Base-by-base conservation (phyloP, 1,140 invertebrate species). In the Drosophila ambigua region DNA sequence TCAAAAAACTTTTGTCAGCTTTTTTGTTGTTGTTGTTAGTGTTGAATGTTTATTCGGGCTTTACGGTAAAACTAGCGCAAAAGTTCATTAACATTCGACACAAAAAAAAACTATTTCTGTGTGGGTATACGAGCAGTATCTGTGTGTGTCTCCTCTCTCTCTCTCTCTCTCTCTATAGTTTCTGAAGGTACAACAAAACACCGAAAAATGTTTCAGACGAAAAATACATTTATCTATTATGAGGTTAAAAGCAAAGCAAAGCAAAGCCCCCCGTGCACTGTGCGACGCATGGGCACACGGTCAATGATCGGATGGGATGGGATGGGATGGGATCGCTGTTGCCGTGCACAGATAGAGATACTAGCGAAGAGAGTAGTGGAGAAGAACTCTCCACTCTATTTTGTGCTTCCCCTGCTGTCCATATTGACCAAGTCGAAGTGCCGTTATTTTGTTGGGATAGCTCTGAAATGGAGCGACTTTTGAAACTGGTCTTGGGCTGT, bases 61-160 rank as follows among this genome's bases (percentile, higher is more conserved):
- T 63, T 60, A 55, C 78, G 35, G 62, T 82, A 78, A 82, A 87
- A 82, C 75, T 88, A 75, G 83, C 83, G 72, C 83, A 88, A 88
- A 87, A 88, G 83, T 88, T 88, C 83, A 88, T 88, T 88, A 88
- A 88, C 83, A 88, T 88, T 88, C 84, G 79, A 89, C 84, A 88
- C 84, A 82, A 90, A 75, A 89, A 28, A 28, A 28, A 77, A 90
- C 75, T 90, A 90, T 90, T 90, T 84, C 66, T 49, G 75, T 64
- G 51, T 48, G 65, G 51, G 63, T 69, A 24, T 53, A 53, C 35
- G 45, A 58, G 41, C 43, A 26, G 35, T 26, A 54, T 62, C 13
- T 57, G n/a, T 64, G 39, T 60, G 26, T 55, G 31, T 50, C 3
- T n/a, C n/a, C n/a, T n/a, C n/a, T n/a, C n/a, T n/a, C n/a, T 58